Base-by-base conservation (phyloP, 2,113 vertebrate genomes). In the Ibidorhyncha struthersii region DNA sequence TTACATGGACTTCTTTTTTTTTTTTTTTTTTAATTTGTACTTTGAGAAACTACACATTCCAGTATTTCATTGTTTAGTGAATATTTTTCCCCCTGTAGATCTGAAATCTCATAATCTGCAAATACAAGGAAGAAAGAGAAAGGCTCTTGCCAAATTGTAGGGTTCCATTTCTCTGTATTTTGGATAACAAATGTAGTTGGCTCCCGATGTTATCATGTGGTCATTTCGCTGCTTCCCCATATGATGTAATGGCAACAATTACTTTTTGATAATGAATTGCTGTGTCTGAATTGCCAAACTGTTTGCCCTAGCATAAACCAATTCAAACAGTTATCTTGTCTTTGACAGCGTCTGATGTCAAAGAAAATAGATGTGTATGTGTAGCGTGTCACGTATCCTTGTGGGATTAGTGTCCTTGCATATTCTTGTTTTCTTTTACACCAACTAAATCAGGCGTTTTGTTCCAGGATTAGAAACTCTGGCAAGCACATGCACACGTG, bases 401-500 rank as follows among this genome's bases (percentile, higher is more conserved):
- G 80, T 89, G 86, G 36, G n/a, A 38, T 74, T 47, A 9, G 22
- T 38, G 52, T 78, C 76, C 45, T 62, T 65, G 43, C 6, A 8
- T 61, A 17, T 84, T 89, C 34, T 47, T 59, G 7, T 22, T 90
- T 73, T 62, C 45, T 32, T 50, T 62, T 45, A 4, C 17, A 4
- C 17, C 4, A 4, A 15, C 43, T 73, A 41, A 89, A 71, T 66
- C 13, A 21, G 36, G 6, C 2, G 1, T 34, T 86, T 81, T 52
- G 30, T 82, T 92, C 55, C 47, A 52, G 70, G 77, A 43, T 93
- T 71, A 87, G 72, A 52, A 52, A 12, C 34, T 86, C 26, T 81
- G 71, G 52, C 21, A 27, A 50, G 71, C 41, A 26, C 58, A 4
- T 40, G 61, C 34, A 38, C 12, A 2, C 0, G 0, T 73, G 22